Evolutionary conservation across 92 coral and sea anemone genomes (phyloP), one percentile per base, ranked within the genome.

Genomic region (Phenganax marumi): DNA sequence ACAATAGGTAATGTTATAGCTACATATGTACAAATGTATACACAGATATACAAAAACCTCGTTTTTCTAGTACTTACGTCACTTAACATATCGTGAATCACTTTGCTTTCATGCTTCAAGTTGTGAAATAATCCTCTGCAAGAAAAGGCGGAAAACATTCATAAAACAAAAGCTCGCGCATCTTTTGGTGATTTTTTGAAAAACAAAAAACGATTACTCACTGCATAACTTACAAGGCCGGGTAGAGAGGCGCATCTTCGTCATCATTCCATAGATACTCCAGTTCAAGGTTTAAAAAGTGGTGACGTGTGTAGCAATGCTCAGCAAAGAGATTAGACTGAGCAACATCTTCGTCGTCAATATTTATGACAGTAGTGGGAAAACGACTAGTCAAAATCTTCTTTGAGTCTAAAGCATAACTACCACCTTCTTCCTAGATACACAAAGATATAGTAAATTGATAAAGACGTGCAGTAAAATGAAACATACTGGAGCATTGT

Each of bases 331-430:
- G 89, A 64, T 87, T 86, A 7, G 99, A 92, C 89, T 92, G 92
- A 68, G 89, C 77, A 56, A 96, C 97, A 47, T 89, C 93, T 69
- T 83, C 68, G 0, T 91, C 85, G 70, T 92, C 99, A 81, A 92
- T 81, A 78, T 96, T 92, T 53, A 96, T 91, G 21, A 96, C 85
- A 16, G 99, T 96, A 62, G 94, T 89, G 1, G 99, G 99, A 50
- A 87, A 88, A 23, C 88, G 89, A 77, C 97, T 96, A 68, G 97
- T 92, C n/a, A 92, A 89, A 48, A 96, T 87, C 8, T 90, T 91
- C 68, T 96, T 96, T 8, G 91, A 88, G 17, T 93, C 91, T 3
- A 96, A 85, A 39, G 79, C 64, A 77, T 87, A 90, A 25, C 75
- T 48, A 49, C 91, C 93, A 14, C 88, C 91, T 77, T 80, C 79